phyloP scores from a whole-genome alignment of 1,140 invertebrate species.

The Gonatopus flavifemur region DNA sequence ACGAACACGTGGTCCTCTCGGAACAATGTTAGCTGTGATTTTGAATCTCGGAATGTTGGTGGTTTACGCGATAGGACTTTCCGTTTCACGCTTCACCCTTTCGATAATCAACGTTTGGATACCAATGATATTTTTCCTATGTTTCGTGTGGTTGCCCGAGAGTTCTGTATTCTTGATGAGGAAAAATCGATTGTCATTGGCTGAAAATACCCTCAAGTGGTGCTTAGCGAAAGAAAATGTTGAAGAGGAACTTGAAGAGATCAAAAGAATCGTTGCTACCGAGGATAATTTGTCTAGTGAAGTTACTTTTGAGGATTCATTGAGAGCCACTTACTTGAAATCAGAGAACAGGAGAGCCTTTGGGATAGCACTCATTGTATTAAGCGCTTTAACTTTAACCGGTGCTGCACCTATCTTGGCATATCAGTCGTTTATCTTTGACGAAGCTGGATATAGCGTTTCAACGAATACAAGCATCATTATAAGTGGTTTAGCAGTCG shows the following conservation, averaged over 20 bases:
- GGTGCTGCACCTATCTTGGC: conserved; percentile 84
- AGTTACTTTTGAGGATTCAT: conserved; percentile 30
- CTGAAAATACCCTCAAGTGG: conserved; percentile 63
- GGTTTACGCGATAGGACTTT: conserved; percentile 59
- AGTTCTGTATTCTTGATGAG: conserved; percentile 51
- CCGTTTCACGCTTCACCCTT: conserved; percentile 43
- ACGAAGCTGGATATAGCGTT: conserved; percentile 70
- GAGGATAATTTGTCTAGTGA: conserved; percentile 54
- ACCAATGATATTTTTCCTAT: conserved; percentile 58
- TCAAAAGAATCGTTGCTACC: conserved; percentile 63
- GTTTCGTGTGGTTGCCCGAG: conserved; percentile 57
- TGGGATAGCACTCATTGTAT: conserved; percentile 71
- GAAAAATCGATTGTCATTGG: conserved; percentile 54
- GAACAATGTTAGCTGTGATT: conserved; percentile 60
- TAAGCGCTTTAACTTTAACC: conserved; percentile 79
- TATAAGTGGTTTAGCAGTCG: conserved; percentile 78
- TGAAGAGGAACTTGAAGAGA: conserved; percentile 60
- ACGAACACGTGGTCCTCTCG: conserved; percentile 61
- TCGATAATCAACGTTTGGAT: conserved; percentile 45
- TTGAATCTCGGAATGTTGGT: conserved; percentile 63
- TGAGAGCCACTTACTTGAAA: conserved; percentile 61
- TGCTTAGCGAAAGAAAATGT: conserved; percentile 65
- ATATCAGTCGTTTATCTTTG: conserved; percentile 77
- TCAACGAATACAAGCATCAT: conserved; percentile 70
- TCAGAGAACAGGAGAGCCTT: conserved; percentile 68